Conservation (phyloP, 2,888 invertebrate species). For the Anorthoa munda region DNA sequence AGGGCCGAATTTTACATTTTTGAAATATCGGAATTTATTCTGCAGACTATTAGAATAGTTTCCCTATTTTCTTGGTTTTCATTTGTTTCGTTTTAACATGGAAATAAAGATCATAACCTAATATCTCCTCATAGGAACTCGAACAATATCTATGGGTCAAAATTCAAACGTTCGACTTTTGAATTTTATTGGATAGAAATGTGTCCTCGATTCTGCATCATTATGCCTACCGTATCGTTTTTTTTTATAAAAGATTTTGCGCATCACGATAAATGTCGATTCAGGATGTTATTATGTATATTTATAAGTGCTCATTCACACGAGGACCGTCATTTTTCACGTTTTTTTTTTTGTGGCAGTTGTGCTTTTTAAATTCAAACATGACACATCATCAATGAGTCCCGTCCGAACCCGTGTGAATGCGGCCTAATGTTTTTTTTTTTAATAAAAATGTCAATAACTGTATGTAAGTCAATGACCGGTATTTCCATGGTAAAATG, state of each 20-base stretch:
- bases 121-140: neutral
- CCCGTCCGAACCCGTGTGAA: too few relatives aligned
- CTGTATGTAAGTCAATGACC: neutral
- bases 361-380: too few relatives aligned
- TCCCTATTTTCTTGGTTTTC: neutral
- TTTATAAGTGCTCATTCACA: too few relatives aligned
- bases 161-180: too few relatives aligned
- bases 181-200: too few relatives aligned
- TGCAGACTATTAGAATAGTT: neutral
- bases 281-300: neutral
- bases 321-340: too few relatives aligned
- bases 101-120: neutral
- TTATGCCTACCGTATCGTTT: neutral
- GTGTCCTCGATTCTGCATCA: too few relatives aligned
- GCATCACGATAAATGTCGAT: neutral
- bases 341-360: too few relatives aligned
- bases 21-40: neutral
- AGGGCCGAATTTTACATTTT: conserved; percentile 5
- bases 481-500: neutral
- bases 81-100: neutral
- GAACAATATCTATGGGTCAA: too few relatives aligned
- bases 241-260: too few relatives aligned
- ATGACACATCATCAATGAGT: too few relatives aligned
- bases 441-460: neutral
- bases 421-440: neutral